Evolutionary conservation across 2,113 vertebrate genomes (phyloP).

Genomic region (Triplophysa tibetana): DNA sequence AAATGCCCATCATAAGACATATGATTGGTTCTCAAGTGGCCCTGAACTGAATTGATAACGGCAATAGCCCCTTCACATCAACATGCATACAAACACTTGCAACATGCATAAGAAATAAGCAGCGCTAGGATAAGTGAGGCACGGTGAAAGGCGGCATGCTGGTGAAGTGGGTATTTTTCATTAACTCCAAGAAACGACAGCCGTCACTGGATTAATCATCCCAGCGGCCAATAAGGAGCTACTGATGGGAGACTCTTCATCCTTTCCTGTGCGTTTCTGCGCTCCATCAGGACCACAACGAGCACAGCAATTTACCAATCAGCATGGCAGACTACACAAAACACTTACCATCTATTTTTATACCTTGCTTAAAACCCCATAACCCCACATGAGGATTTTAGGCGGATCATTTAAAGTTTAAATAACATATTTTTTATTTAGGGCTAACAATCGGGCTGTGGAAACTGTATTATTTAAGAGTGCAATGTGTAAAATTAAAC

Average conservation of each 20-base stretch:
- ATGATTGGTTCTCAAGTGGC: slow-evolving; percentile 27
- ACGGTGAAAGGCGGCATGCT: not conserved
- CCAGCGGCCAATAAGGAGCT: slow-evolving; percentile 11
- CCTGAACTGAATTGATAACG: not conserved
- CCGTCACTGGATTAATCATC: slow-evolving; percentile 45
- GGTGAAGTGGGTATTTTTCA: slow-evolving; percentile 12
- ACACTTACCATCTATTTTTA: slow-evolving; percentile 19
- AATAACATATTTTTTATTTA: not conserved
- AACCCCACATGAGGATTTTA: not conserved
- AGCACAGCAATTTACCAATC: slow-evolving; percentile 1
- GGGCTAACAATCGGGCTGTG: not conserved
- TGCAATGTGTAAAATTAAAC: not conserved
- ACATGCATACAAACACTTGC: not conserved
- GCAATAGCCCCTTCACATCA: slow-evolving; percentile 26
- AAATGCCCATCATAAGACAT: not conserved
- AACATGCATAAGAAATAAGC: slow-evolving; percentile 12
- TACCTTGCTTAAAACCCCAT: not conserved
- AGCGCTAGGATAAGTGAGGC: slow-evolving; percentile 20
- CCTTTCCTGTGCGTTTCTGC: not conserved
- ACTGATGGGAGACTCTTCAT: slow-evolving; percentile 9
- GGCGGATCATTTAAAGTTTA: not conserved
- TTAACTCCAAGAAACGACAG: slow-evolving; percentile 32
- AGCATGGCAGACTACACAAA: slow-evolving; percentile 9
- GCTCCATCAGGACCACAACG: not conserved
- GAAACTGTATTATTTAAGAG: not conserved